These are phyloP conservation scores for Morone chrysops DNA, from an alignment of 2,113 vertebrate genomes.

Conservation along the genomic window DNA sequence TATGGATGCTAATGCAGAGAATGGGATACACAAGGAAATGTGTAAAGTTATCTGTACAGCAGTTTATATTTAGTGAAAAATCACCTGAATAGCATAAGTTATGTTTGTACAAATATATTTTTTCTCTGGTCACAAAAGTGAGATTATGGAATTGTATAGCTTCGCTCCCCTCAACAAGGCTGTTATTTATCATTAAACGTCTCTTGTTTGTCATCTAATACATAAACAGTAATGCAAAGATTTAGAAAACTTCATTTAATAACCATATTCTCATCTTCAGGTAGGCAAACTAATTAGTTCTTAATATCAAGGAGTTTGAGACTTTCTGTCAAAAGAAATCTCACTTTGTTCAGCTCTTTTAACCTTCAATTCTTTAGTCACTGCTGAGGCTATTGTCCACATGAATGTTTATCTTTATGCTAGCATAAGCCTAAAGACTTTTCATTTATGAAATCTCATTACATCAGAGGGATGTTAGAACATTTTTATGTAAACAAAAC, in stretches of 20 bases:
- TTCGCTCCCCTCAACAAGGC: background rate
- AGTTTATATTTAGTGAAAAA: slow-evolving; percentile 9
- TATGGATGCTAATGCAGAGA: slow-evolving; percentile 31
- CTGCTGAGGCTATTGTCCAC: background rate
- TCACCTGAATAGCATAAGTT: background rate
- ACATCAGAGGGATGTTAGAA: background rate
- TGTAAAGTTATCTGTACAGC: background rate
- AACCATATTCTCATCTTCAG: background rate
- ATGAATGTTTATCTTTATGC: background rate
- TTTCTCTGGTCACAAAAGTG: background rate
- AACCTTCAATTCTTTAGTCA: background rate
- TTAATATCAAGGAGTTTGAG: background rate
- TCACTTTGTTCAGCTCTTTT: background rate
- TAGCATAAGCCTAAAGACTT: background rate
- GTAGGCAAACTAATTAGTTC: background rate
- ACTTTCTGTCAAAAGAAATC: too few species aligned
- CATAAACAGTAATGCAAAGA: background rate
- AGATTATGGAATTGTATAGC: background rate
- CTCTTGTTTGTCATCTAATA: background rate
- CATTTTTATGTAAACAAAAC: slow-evolving; percentile 19
- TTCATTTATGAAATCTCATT: slow-evolving; percentile 4
- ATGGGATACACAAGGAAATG: background rate
- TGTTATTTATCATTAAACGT: background rate
- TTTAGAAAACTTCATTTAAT: background rate
- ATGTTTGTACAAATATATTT: background rate